Evolutionary conservation across 2,888 invertebrate genomes (phyloP).

Genomic region (Epiblema foenella): DNA sequence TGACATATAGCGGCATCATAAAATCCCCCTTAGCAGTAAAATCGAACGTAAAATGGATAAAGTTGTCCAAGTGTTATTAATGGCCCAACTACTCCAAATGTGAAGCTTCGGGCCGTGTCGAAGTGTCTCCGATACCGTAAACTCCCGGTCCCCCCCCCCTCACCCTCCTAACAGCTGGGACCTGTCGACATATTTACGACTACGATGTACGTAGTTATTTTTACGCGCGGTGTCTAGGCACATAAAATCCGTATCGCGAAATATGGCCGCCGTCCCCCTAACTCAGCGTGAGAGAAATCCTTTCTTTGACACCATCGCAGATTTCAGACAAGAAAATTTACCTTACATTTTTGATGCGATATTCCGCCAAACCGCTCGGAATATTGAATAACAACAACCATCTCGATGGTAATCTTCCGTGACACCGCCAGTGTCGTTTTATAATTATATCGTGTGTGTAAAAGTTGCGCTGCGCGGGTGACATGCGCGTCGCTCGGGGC

Average conservation of each 20-base stretch:
- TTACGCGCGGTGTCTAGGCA: slow-evolving; percentile 23
- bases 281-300: slow-evolving; percentile 23
- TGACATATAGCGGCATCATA: not conserved
- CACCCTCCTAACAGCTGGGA: not conserved
- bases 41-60: slow-evolving; percentile 8
- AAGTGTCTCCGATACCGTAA: slow-evolving; percentile 21
- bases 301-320: slow-evolving; percentile 7
- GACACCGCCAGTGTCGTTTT: not conserved
- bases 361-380: not conserved
- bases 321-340: slow-evolving; percentile 2
- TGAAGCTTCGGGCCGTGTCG: slow-evolving; percentile 6
- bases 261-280: slow-evolving; percentile 20
- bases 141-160: slow-evolving; percentile 1
- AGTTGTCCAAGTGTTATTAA: slow-evolving; percentile 20
- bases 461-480: slow-evolving; percentile 4
- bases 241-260: slow-evolving; percentile 23
- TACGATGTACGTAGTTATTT: slow-evolving; percentile 32
- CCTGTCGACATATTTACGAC: slow-evolving; percentile 31
- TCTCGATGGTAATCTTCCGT: slow-evolving; percentile 7
- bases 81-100: slow-evolving; percentile 6
- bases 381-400: slow-evolving; percentile 15
- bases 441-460: not conserved
- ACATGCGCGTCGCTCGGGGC: not conserved
- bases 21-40: slow-evolving; percentile 2
- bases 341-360: not conserved